phyloP scores from a whole-genome alignment of 2,113 vertebrate genomes.

The Xiphorhynchus elegans region DNA sequence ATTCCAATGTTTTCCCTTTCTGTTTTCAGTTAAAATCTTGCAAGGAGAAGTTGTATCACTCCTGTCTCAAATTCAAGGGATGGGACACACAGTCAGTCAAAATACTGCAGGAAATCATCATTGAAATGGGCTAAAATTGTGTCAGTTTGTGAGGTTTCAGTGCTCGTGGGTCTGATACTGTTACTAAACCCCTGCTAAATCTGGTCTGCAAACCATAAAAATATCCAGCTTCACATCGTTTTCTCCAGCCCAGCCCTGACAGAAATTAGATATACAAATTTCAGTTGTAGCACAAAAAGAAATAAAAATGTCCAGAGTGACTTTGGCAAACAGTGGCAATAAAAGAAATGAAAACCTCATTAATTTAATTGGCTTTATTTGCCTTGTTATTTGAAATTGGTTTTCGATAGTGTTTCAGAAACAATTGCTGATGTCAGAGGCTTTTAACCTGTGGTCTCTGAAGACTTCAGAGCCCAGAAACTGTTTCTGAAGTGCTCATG shows the following conservation, averaged over 20 bases:
- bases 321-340: not conserved
- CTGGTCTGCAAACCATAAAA: not conserved
- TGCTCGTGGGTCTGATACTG: not conserved
- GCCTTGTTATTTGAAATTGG: not conserved
- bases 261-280: not conserved
- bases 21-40: not conserved
- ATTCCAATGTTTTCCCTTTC: not conserved
- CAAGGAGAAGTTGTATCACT: not conserved
- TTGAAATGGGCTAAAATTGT: not conserved
- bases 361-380: not conserved
- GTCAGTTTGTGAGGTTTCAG: not conserved
- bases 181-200: not conserved
- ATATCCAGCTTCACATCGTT: not conserved
- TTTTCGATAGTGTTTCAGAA: not conserved
- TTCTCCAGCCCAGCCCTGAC: not conserved
- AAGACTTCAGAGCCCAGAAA: not conserved
- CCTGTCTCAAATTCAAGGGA: not conserved
- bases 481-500: not conserved
- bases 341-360: fast-evolving
- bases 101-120: not conserved
- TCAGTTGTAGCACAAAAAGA: not conserved
- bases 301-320: fast-evolving
- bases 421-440: not conserved
- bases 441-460: not conserved
- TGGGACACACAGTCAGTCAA: not conserved